Evolutionary conservation across 1,140 invertebrate species (phyloP), one percentile per base, ranked within the genome.

Genomic region (Apolygus lucorum): DNA sequence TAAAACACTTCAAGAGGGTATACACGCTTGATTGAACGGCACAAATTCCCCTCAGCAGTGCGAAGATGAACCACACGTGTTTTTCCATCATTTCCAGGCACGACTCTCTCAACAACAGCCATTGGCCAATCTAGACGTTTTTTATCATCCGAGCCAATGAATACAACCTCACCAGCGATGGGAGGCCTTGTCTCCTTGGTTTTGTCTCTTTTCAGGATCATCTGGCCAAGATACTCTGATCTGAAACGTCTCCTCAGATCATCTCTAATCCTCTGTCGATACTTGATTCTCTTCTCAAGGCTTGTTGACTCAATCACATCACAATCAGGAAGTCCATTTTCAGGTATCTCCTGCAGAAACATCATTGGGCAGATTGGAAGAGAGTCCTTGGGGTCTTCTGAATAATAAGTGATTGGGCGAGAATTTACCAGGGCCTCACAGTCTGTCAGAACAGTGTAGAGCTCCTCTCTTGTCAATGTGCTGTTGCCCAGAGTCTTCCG

Each of bases 331-430:
- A 72, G 63, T 24, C 71, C 75, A 54, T 14, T 66, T 52, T 66
- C 69, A 25, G 66, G 52, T 29, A 74, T 67, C 13, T 77, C 75
- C 34, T 75, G 72, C n/a, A 77, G 54, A 28, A 78, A 77, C 73
- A 74, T 76, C 1, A 68, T 49, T 54, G 76, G 72, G 11, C 64
- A 69, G 13, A 74, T 28, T 25, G 71, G 69, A 26, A 63, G 21
- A 1, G 71, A 24, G 26, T 74, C 73, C 11, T 68, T 21, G 11
- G 68, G 17, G 72, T 79, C 74, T 22, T 73, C 72, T 0, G 74
- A 75, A n/a, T 78, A 17, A 63, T 75, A 76, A 22, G 78, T 79
- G 13, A 79, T 54, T 1, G 78, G 78, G 14, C 78, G 67, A n/a
- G 73, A 72, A 73, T 80, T 78, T 1, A 80, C 72, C 2, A 75